phyloP scores from a whole-genome alignment of 2,113 vertebrate genomes.

The Siniperca chuatsi region DNA sequence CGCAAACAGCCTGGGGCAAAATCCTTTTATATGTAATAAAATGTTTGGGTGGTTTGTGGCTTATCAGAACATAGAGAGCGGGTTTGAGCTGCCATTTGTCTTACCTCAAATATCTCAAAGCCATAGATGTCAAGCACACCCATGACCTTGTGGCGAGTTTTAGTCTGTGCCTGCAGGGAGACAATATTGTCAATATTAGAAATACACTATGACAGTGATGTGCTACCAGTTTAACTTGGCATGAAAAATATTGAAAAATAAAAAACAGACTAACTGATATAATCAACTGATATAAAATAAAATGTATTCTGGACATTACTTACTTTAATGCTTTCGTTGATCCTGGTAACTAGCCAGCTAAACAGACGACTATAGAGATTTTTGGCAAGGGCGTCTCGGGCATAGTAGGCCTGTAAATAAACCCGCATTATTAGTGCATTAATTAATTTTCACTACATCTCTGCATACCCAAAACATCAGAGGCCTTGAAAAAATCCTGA shows the following conservation, averaged over 20 bases:
- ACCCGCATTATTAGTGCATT: not conserved
- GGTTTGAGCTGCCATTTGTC: constrained; percentile 43
- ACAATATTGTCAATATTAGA: constrained; percentile 21
- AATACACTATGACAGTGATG: not conserved
- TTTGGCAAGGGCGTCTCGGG: constrained; percentile 97
- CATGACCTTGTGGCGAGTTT: constrained; percentile 98
- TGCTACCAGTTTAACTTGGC: not conserved
- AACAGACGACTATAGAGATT: constrained; percentile 98
- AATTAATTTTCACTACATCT: not conserved
- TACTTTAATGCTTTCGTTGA: constrained; percentile 99
- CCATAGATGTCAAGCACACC: constrained; percentile 99
- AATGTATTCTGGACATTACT: not conserved
- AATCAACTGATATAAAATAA: not conserved
- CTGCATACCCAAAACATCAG: not conserved
- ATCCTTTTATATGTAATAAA: constrained; percentile 36
- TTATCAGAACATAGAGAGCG: not conserved
- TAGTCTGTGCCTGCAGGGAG: constrained; percentile 90
- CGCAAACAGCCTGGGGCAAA: constrained; percentile 34
- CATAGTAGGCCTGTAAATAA: constrained; percentile 93
- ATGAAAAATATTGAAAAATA: not conserved
- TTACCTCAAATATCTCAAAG: constrained; percentile 99
- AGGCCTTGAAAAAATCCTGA: no score
- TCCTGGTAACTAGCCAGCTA: constrained; percentile 95
- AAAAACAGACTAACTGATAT: not conserved
- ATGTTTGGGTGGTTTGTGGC: constrained; percentile 21